These are phyloP conservation scores for Danaus melanippus DNA, from an alignment of 1,140 invertebrate species.

Conservation along the genomic window DNA sequence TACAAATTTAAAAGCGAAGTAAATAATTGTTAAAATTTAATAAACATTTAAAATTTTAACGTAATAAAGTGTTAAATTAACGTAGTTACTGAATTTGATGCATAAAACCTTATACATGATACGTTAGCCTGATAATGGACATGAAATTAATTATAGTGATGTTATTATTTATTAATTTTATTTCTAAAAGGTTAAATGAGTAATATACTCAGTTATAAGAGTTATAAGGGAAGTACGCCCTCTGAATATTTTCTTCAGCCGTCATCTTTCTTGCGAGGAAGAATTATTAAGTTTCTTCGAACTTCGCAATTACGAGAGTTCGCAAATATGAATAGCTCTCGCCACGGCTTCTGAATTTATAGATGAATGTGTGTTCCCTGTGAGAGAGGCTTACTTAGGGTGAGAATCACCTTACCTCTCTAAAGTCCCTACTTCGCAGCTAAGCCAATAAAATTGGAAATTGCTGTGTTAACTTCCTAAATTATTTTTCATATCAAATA, in stretches of 20 bases:
- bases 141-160: too few relatives aligned
- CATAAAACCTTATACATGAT: too few relatives aligned
- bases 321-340: slow-evolving; percentile 54
- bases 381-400: slow-evolving; percentile 40
- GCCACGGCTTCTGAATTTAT: slow-evolving; percentile 68
- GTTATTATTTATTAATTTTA: too few relatives aligned
- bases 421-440: slow-evolving; percentile 36
- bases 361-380: slow-evolving; percentile 61
- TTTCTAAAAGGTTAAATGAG: too few relatives aligned
- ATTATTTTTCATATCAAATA: slow-evolving; percentile 26
- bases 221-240: slow-evolving; percentile 53
- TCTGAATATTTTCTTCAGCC: slow-evolving; percentile 65
- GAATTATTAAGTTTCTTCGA: slow-evolving; percentile 71
- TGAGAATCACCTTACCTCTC: slow-evolving; percentile 39
- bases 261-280: slow-evolving; percentile 69
- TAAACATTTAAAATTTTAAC: too few relatives aligned
- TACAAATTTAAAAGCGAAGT: too few relatives aligned
- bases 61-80: too few relatives aligned
- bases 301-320: slow-evolving; percentile 72
- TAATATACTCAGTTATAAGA: slow-evolving; percentile 30
- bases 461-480: slow-evolving; percentile 28
- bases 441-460: slow-evolving; percentile 42
- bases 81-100: too few relatives aligned
- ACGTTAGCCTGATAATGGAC: too few relatives aligned
- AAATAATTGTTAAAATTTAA: slow-evolving; percentile 4